Base-by-base conservation (phyloP, 2,888 invertebrate species). In the Athripsodes cinereus region DNA sequence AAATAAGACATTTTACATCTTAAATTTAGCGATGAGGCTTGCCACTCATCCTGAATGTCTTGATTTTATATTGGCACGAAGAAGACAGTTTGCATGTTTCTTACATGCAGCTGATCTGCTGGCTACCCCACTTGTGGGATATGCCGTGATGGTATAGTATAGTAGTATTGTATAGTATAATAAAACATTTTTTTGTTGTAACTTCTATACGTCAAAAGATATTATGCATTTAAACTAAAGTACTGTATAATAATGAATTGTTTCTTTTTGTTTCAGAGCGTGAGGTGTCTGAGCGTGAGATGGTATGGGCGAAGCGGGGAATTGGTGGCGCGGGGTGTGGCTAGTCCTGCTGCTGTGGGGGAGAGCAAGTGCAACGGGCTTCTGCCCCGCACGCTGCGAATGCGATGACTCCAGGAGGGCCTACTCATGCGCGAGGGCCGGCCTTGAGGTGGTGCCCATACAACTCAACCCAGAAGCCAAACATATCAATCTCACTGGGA, bases 401-500 rank as follows among this genome's bases (percentile, higher is more conserved):
- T 93, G 93, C 79, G 85, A 88, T 78, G 91, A 92, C 71, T 84
- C 87, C 53, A 76, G 83, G 64, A 82, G 90, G 64, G 83, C 83
- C 59, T 88, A 88, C 22, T 83, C 85, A 64, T 93, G 93, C 72
- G 85, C 86, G 65, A 84, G 84, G 68, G 90, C 90, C 55, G 84
- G 83, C 62, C 82, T 93, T 65, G 90, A 90, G 71, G 87, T 90
- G 66, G 89, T 93, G 55, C 93, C 93, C 61, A 92, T 92, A 66
- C 92, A 92, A 70, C 81, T 93, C 65, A 93, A 93, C 73, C 95
- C 95, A 44, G 90, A 90, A 71, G 84, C 91, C 52, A 85, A 84
- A 54, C 85, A 87, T 73, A 87, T 95, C 69, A 88, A 90, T 70
- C 83, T 95, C 58, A 87, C 88, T n/a, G 82, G 86, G 70, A 95